Evolutionary conservation across 37 sponge, comb jelly and placozoan genomes (phyloP), one percentile per base, ranked within the genome.

Genomic region (Theonella swinhoei): DNA sequence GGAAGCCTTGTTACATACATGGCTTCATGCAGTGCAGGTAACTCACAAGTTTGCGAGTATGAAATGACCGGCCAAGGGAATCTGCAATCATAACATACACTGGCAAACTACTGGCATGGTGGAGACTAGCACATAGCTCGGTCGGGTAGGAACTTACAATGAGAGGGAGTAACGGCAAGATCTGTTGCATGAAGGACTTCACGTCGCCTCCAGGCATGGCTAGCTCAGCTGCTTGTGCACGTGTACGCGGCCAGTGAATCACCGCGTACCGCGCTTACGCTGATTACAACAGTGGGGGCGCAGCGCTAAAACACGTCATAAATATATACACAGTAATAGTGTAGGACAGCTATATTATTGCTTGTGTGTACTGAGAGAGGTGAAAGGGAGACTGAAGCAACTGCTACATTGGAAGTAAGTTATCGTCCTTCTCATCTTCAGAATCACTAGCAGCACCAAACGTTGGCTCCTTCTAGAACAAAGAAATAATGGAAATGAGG

Each of bases 401-500:
- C 54, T 47, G 19, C 75, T 79, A 92, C 92, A 92, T 92, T 33
- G 92, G 92, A 4, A 92, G 77, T 22, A 93, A 61, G 61, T 88
- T 88, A 30, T 93, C 93, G 41, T 93, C 93, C 25, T 85, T 85
- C 43, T 93, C 85, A 39, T 93, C 93, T 66, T 91, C 91, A 62
- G 79, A 70, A 2, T 86, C 93, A 23, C 83, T 82, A 25, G 88
- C 93, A 28, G 79, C 80, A 63, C 78, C 89, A 78, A 85, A 83
- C 36, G 74, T 71, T 32, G 91, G 87, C 73, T 67, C 83, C 26
- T 78, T 81, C 74, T 78, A 47, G n/a, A 33, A 41, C 20, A 47
- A 17, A 47, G 54, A 47, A n/a, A n/a, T n/a, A n/a, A n/a, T n/a
- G n/a, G n/a, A n/a, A n/a, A n/a, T n/a, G n/a, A n/a, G n/a, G n/a